Base-by-base conservation (phyloP, 2,113 vertebrate species). In the Todiramphus saurophagus region DNA sequence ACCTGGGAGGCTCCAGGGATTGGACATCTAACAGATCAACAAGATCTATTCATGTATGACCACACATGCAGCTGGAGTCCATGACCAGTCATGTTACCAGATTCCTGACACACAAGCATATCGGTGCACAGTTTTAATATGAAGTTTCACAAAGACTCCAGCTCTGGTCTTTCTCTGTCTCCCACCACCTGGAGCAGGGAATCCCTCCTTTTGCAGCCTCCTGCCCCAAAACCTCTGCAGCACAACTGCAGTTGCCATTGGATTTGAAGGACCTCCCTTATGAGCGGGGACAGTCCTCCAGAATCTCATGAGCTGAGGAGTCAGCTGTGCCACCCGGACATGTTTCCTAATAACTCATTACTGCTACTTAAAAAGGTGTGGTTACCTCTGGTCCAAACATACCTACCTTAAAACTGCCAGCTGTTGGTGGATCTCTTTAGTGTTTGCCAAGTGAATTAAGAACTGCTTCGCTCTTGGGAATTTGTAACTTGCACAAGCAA, bases 61-160 rank as follows among this genome's bases (percentile, higher is more conserved):
- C 33, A 3, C 18, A 1, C 12, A 0, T 4, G n/a, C 17, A 13
- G 9, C 66, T 48, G 14, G 58, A 46, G 58, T 2, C 35, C 19
- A 1, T 5, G 11, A 10, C 24, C 56, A 23, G 10, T 12, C 31
- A 2, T 2, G 31, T 17, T 25, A 6, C 11, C 4, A 5, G 24
- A 20, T 35, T 56, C 37, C 33, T 8, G 17, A 59, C 81, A 11
- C 11, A 21, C 31, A 13, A 48, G 20, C 48, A 2, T 6, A 7
- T 3, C 30, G 8, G 35, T 3, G 18, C 41, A 5, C 19, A 12
- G 43, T 9, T 80, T 51, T 35, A 33, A 53, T 3, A 7, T 2
- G 1, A 5, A 24, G 24, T 35, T 72, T 82, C 59, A 24, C 10
- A 27, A 15, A 46, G 10, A 16, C 44, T 67, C 27, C 2, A 1